phyloP scores from a whole-genome alignment of 2,113 vertebrate species.

The Ceyx cyanopectus region DNA sequence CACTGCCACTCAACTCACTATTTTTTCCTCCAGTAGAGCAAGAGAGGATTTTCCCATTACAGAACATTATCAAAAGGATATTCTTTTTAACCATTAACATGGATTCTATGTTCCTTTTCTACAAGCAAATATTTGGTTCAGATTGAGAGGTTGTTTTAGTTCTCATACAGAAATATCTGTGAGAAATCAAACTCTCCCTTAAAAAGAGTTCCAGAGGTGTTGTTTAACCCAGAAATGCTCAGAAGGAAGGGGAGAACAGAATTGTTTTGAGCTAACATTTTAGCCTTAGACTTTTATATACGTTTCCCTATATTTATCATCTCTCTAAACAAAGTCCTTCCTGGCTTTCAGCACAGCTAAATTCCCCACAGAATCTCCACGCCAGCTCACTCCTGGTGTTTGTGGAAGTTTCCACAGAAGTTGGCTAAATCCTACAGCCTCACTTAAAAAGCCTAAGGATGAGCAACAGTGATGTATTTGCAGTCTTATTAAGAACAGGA shows the following conservation, averaged over 20 bases:
- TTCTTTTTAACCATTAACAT: not conserved
- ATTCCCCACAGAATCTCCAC: not conserved
- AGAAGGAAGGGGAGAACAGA: not conserved
- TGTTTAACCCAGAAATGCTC: not conserved
- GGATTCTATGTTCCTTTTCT: not conserved
- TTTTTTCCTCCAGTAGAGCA: not conserved
- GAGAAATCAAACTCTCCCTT: not conserved
- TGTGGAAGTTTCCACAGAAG: not conserved
- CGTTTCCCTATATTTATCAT: not conserved
- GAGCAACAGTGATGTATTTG: not conserved
- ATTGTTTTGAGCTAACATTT: not conserved
- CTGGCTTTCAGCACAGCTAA: not conserved
- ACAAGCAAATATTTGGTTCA: not conserved
- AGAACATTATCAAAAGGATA: not conserved
- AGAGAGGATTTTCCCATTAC: not conserved
- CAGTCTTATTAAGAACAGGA: not conserved
- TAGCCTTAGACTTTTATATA: not conserved
- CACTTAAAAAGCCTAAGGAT: not conserved
- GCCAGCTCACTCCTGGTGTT: not conserved
- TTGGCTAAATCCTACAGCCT: not conserved
- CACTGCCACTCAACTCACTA: not conserved
- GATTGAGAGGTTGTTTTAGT: not conserved
- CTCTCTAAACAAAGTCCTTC: not conserved
- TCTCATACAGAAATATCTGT: not conserved
- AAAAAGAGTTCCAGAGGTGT: not conserved